Evolutionary conservation across 2,797 vertebrate species (phyloP), one percentile per base, ranked within the genome.

Genomic region (Miichthys miiuy): DNA sequence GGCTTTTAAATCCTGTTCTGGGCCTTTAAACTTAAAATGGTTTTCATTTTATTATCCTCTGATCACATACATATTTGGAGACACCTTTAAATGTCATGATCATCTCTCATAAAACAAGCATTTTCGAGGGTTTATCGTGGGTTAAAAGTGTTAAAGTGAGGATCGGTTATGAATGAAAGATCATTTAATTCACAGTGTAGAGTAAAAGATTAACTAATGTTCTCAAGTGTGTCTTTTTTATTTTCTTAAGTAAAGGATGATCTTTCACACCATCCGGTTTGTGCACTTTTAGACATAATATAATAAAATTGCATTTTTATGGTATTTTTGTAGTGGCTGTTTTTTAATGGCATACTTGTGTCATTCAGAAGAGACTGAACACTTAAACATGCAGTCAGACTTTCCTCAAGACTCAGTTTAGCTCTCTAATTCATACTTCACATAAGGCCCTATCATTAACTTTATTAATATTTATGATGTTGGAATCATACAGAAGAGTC

Each of bases 1-100:
- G 34, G 54, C 63, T 30, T 64, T 81, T 25, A 68, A 21, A 60
- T 42, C 41, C 50, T 70, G 21, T 52, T 63, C 58, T 65, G 41
- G 48, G 23, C 41, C 34, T 64, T 57, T 67, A 73, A 71, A 70
- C 38, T 54, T 61, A 48, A 63, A 46, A 38, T 27, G 42, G 10
- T 56, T 65, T 46, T 73, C 44, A 30, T 61, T 65, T 41, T 46
- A 44, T 44, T 20, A 41, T 60, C 51, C 56, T 42, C 56, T 70
- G 44, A 60, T 72, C 64, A 10, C n/a, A 60, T 60, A 48, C 23
- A 27, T 61, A 55, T 30, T 50, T 11, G 27, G 50, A 42, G 18
- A 38, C 12, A 63, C 7, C 6, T 72, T 21, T 34, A 75, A 51
- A 68, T 78, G 42, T 41, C 46, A 30, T 14, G 41, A 57, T 42